Base-by-base conservation (phyloP, 2,888 invertebrate genomes). In the Troides oblongomaculatus region DNA sequence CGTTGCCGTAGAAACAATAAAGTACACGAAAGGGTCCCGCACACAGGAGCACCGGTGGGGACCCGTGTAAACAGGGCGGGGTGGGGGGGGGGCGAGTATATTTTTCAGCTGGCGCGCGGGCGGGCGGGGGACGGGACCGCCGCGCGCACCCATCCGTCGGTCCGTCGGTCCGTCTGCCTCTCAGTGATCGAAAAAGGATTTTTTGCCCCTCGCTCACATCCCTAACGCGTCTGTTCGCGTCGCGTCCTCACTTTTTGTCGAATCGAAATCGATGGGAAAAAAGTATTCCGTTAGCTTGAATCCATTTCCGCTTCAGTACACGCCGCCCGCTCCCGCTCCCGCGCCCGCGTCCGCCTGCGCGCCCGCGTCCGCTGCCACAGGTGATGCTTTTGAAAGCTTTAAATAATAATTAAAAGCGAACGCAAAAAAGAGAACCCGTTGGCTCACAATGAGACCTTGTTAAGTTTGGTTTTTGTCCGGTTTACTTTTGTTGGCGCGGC, bases 281-380 rank as follows among this genome's bases (percentile, higher is more conserved):
- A 88, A 84, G 83, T 72, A 78, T 81, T 75, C 90, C 91, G 92
- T 91, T 92, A 92, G 84, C 57, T 80, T 84, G 84, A 84, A 87
- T 89, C 85, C 87, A 84, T 92, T 92, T 92, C 90, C 90, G 91
- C 90, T 84, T 84, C 84, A 87, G 84, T 90, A 85, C 86, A 81
- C 89, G 81, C 80, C 85, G 86, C 39, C 10, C 39, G 10, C 39
- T 1, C 39, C 39, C 39, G 39, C 39, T 0, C 39, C 39, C 39
- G 39, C 39, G 1, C 7, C 1, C 39, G 39, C 39, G 39, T 39
- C 30, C 30, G 30, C 30, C 30, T 3, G 30, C 30, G 30, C 30
- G 30, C 5, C 30, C 30, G 30, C 30, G 30, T 7, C 39, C 39
- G 39, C 39, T 12, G 84, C 81, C 88, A 90, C 90, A 89, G 90